Conservation (phyloP, 2,113 vertebrate genomes). For the Archilochus colubris region DNA sequence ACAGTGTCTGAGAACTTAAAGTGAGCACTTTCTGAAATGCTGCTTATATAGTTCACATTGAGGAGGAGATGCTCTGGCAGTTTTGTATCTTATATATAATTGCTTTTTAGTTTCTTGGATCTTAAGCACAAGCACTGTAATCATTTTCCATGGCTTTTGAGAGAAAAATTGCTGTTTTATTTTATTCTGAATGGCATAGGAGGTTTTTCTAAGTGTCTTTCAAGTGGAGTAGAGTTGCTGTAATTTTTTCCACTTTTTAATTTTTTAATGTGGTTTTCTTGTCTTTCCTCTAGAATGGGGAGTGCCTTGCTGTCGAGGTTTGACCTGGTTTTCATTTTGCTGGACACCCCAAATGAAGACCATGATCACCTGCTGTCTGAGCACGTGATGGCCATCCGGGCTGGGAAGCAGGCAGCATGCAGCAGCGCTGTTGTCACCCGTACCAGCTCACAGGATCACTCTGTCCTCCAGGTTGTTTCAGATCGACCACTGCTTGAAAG, state of each 20-base stretch:
- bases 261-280: neutral
- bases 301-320: conserved; percentile 95
- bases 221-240: neutral
- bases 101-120: neutral
- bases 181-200: neutral
- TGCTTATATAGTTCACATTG: neutral
- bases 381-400: conserved; percentile 91
- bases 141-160: neutral
- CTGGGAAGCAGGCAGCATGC: conserved; percentile 74
- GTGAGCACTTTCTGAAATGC: conserved; percentile 75
- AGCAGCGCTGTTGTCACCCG: conserved; percentile 78
- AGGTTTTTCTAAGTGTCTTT: neutral
- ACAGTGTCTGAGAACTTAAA: conserved; percentile 97
- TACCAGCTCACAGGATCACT: conserved; percentile 70
- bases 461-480: conserved; percentile 82
- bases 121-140: neutral
- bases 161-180: neutral
- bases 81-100: neutral
- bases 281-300: conserved; percentile 85
- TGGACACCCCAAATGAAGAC: conserved; percentile 95
- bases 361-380: conserved; percentile 93
- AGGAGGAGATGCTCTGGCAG: neutral
- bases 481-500: conserved; percentile 86
- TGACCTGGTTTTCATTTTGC: conserved; percentile 94
- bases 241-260: neutral